These are phyloP conservation scores for Euleptes europaea DNA, from an alignment of 2,113 vertebrate genomes.

Conservation along the genomic window DNA sequence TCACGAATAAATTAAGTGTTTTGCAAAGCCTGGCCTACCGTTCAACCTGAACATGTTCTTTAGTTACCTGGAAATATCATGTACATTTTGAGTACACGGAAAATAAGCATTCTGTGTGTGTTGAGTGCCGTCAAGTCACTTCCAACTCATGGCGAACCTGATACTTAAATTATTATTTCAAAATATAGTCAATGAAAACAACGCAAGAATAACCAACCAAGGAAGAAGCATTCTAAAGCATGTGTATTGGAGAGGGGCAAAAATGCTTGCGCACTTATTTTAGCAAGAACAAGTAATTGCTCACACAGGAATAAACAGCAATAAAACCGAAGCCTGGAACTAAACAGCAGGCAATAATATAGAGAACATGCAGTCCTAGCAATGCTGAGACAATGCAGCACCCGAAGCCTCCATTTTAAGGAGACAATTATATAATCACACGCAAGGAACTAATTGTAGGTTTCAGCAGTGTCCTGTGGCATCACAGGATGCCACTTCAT, in stretches of 20 bases:
- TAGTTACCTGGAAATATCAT: background rate
- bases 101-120: too few relatives aligned
- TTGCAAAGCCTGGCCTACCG: background rate
- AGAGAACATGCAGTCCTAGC: conserved; percentile 27
- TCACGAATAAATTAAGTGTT: background rate
- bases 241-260: background rate
- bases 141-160: too few relatives aligned
- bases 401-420: conserved; percentile 16
- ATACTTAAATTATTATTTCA: background rate
- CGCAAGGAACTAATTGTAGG: background rate
- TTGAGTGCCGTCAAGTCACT: too few relatives aligned
- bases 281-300: conserved; percentile 15
- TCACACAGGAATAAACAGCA: conserved; percentile 18
- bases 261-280: conserved; percentile 25
- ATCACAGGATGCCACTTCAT: background rate
- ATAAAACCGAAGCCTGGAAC: conserved; percentile 10
- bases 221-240: background rate
- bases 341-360: conserved; percentile 21
- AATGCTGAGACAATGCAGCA: background rate
- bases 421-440: background rate
- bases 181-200: background rate
- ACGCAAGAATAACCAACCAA: too few relatives aligned
- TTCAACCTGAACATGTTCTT: background rate
- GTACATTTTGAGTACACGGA: background rate
- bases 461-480: rapidly evolving